phyloP scores from a whole-genome alignment of 2,113 vertebrate species.

The Pandion haliaetus region DNA sequence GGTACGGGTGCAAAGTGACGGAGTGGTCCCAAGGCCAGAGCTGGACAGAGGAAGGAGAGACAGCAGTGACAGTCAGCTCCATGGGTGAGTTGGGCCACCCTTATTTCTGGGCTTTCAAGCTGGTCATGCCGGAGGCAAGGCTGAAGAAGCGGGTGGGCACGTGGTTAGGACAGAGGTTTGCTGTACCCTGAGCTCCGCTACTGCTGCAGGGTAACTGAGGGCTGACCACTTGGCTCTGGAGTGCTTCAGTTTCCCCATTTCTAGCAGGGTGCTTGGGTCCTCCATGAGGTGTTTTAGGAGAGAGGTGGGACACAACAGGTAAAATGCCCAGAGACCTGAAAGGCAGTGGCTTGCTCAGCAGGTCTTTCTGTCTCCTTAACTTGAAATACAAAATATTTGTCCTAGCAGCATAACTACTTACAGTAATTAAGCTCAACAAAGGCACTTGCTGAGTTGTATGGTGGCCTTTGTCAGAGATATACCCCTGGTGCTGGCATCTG shows the following conservation, averaged over 20 bases:
- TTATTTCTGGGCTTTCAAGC: not conserved
- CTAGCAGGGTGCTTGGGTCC: not conserved
- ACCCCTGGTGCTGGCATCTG: not conserved
- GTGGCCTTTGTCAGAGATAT: not conserved
- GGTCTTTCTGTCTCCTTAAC: not conserved
- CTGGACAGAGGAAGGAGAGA: constrained; percentile 37
- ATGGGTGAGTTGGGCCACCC: constrained; percentile 64
- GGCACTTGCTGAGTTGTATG: not conserved
- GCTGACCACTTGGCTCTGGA: not conserved
- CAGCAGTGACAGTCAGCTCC: constrained; percentile 60
- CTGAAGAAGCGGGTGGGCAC: accelerated
- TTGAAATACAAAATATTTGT: not conserved
- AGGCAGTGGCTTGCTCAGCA: not conserved
- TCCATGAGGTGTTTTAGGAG: not conserved
- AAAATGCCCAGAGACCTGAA: not conserved
- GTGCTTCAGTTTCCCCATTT: not conserved
- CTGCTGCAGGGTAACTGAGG: not conserved
- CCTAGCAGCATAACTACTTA: not conserved
- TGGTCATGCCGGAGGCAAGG: not conserved
- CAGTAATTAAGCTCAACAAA: not conserved
- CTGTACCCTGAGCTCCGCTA: not conserved
- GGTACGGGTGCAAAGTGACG: constrained; percentile 75
- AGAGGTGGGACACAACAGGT: not conserved
- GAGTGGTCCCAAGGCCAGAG: constrained; percentile 49
- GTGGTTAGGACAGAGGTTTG: not conserved